A percentile compares a stretch with the other conserved stretches of the same genome.
Evolutionary conservation across 2,888 invertebrate genomes (phyloP).

Genomic region (Melikaiella ostensackeni): DNA sequence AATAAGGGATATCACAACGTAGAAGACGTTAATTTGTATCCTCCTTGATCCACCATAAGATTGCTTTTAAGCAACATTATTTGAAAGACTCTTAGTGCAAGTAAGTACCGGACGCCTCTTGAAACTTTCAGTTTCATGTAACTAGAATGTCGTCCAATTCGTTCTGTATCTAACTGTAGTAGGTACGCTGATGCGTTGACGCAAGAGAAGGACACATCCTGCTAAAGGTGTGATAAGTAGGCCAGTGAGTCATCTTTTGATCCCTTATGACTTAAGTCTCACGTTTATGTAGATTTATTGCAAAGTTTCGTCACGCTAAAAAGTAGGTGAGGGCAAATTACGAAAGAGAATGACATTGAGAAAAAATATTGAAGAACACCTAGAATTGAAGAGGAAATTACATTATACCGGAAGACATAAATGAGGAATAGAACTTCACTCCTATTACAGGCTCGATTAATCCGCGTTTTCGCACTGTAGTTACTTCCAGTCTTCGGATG

Average conservation of each 20-base stretch:
- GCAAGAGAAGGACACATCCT: slow-evolving; percentile 28
- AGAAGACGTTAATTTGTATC: slow-evolving; percentile 29
- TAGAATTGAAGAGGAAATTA: neutral
- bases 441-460: slow-evolving; percentile 28
- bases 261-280: neutral
- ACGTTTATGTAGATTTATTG: slow-evolving; percentile 4
- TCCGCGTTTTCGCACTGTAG: slow-evolving; percentile 14
- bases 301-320: neutral
- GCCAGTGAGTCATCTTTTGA: slow-evolving; percentile 16
- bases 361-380: neutral
- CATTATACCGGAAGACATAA: neutral
- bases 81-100: slow-evolving; percentile 6
- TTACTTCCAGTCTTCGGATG: neutral
- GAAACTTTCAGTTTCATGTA: slow-evolving; percentile 31
- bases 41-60: slow-evolving; percentile 10
- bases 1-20: slow-evolving; percentile 26
- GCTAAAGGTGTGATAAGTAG: neutral
- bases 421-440: neutral
- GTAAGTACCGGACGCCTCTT: slow-evolving; percentile 1
- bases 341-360: neutral
- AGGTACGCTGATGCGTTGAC: neutral
- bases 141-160: slow-evolving; percentile 12
- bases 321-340: slow-evolving; percentile 4
- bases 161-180: slow-evolving; percentile 29
- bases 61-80: slow-evolving; percentile 16